phyloP scores from a whole-genome alignment of 2,888 invertebrate species.

The Calephelis perditalis region DNA sequence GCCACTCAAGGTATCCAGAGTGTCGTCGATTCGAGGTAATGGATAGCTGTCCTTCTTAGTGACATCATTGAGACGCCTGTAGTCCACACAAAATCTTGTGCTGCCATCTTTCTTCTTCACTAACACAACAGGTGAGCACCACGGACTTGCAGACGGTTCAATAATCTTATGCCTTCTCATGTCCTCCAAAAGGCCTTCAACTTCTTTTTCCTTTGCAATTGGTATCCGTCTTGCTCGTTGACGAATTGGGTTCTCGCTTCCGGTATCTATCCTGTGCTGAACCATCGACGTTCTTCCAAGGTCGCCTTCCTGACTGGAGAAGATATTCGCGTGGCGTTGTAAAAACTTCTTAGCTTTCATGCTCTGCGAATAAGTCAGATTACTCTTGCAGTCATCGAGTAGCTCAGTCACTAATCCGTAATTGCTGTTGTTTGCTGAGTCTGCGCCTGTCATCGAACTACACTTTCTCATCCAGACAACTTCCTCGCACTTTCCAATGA shows the following conservation, averaged over 20 bases:
- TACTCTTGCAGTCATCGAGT: background rate
- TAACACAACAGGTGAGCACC: conserved; percentile 25
- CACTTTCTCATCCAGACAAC: too few relatives aligned
- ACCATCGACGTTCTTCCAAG: background rate
- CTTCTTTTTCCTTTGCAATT: conserved; percentile 8
- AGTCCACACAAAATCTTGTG: conserved; percentile 15
- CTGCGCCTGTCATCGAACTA: too few relatives aligned
- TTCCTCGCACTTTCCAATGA: too few relatives aligned
- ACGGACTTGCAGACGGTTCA: conserved; percentile 17
- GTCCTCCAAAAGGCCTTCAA: conserved; percentile 9
- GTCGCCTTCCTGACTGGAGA: background rate
- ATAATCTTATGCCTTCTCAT: conserved; percentile 16
- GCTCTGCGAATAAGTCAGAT: background rate
- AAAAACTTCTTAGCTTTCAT: background rate
- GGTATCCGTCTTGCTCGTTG: background rate
- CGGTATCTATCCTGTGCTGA: background rate
- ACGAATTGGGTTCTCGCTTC: background rate
- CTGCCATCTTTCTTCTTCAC: conserved; percentile 30
- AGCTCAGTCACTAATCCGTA: background rate
- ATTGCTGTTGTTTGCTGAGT: too few relatives aligned
- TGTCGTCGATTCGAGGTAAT: too few relatives aligned
- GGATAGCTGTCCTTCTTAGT: too few relatives aligned
- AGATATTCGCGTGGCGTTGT: background rate
- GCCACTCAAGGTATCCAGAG: conserved; percentile 1
- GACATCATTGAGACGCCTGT: conserved; percentile 2